Evolutionary conservation across 2,888 invertebrate genomes (phyloP).

Genomic region (Drosophila diplacantha): DNA sequence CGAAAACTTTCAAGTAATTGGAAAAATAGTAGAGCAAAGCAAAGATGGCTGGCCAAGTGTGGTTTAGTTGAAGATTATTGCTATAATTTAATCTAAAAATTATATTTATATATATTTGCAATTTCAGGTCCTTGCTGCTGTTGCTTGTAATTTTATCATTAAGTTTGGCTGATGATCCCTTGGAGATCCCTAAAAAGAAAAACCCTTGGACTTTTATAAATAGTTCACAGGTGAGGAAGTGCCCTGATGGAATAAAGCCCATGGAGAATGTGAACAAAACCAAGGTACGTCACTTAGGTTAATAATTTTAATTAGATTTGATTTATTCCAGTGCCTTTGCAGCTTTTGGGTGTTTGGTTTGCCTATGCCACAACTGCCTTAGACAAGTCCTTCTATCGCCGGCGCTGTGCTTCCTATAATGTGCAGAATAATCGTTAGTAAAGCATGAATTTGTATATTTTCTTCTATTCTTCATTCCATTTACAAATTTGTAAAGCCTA

Average conservation of each 20-base stretch:
- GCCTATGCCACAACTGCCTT: slow-evolving; percentile 53
- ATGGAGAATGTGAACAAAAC: slow-evolving; percentile 18
- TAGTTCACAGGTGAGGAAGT: background rate
- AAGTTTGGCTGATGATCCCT: no score
- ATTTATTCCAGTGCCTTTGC: no score
- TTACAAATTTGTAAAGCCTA: slow-evolving; percentile 19
- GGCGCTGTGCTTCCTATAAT: slow-evolving; percentile 48
- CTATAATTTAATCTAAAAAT: no score
- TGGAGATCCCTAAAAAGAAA: rapidly evolving
- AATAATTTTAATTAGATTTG: rapidly evolving
- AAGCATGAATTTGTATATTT: background rate
- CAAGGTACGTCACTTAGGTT: slow-evolving; percentile 17
- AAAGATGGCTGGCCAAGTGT: background rate
- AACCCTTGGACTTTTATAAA: background rate
- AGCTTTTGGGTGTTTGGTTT: slow-evolving; percentile 56
- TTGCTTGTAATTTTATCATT: no score
- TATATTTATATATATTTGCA: background rate
- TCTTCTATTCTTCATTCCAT: background rate
- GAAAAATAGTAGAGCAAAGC: background rate
- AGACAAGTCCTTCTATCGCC: slow-evolving; percentile 5
- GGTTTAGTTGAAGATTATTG: background rate
- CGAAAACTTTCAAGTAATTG: background rate
- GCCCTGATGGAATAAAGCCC: slow-evolving; percentile 21
- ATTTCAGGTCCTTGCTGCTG: background rate
- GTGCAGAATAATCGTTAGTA: slow-evolving; percentile 46